Evolutionary conservation across 1,140 invertebrate genomes (phyloP), one percentile per base, ranked within the genome.

Genomic region (Zaprionus gabonicus): DNA sequence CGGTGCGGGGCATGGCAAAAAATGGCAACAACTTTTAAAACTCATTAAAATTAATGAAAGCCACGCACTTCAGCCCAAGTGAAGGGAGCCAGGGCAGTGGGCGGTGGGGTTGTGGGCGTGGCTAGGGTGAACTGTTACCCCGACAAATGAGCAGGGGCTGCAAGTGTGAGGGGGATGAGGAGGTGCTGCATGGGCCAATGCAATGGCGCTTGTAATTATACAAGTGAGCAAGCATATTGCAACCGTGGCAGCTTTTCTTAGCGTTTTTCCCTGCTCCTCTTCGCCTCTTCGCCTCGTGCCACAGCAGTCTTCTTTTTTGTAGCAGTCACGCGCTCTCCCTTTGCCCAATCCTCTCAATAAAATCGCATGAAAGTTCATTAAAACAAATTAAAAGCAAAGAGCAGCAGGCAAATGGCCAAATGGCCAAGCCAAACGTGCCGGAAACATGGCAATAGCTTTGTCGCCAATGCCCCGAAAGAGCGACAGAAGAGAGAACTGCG

Each of bases 1-100:
- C 3, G 28, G 25, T 15, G 36, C 7, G 44, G 31, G 15, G 38
- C 20, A 12, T 36, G n/a, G 66, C 46, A 55, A 69, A 77, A 86
- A 87, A 87, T 87, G 76, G 84, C 81, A 88, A 81, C 84, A 88
- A 88, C 84, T 88, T 88, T 88, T 88, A 84, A 88, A 88, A 88
- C 84, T 88, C 84, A 88, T 88, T 88, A 88, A 88, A 88, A 88
- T 88, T 88, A 88, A 88, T 88, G 85, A 88, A 88, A 88, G 84
- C 84, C 78, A 88, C 84, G 84, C 84, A 88, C 84, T 88, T 88
- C 74, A 90, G 60, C 62, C 67, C 44, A 67, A 82, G 65, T 63
- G 60, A 60, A 17, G 27, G 15, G 20, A 15, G 49, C n/a, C 49
- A 2, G 28, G n/a, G 25, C 59, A 17, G 15, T 6, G 31, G 2